Evolutionary conservation across 2,888 invertebrate species (phyloP).

Genomic region (Lepeophtheirus nordmannii): DNA sequence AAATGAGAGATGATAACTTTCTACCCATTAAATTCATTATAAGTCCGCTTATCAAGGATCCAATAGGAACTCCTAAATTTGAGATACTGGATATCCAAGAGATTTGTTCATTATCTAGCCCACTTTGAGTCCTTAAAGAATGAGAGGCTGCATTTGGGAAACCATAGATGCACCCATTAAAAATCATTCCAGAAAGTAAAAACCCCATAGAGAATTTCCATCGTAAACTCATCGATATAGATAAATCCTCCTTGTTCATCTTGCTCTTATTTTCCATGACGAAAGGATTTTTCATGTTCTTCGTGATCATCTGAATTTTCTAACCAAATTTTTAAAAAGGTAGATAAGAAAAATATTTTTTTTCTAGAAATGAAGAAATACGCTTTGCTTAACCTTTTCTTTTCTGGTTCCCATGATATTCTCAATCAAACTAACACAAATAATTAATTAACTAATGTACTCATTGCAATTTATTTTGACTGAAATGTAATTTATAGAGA

Average conservation of each 20-base stretch:
- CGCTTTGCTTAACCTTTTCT: too few relatives aligned
- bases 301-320: too few relatives aligned
- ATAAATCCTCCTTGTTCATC: neutral
- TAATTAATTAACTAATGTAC: too few relatives aligned
- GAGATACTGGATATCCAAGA: neutral
- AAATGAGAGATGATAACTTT: neutral
- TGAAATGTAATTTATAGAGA: too few relatives aligned
- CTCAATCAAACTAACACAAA: too few relatives aligned
- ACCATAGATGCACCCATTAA: conserved; percentile 18
- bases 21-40: neutral
- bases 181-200: conserved; percentile 12
- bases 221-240: neutral
- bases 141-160: conserved; percentile 16
- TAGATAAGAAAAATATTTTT: too few relatives aligned
- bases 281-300: too few relatives aligned
- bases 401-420: too few relatives aligned
- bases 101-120: neutral
- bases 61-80: neutral
- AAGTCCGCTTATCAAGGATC: neutral
- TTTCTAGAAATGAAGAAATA: too few relatives aligned
- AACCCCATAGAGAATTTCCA: neutral
- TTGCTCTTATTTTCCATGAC: neutral
- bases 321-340: too few relatives aligned
- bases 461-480: too few relatives aligned
- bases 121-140: neutral